These are phyloP conservation scores for Habrosyne pyritoides DNA, from an alignment of 2,888 invertebrate species.

Conservation along the genomic window DNA sequence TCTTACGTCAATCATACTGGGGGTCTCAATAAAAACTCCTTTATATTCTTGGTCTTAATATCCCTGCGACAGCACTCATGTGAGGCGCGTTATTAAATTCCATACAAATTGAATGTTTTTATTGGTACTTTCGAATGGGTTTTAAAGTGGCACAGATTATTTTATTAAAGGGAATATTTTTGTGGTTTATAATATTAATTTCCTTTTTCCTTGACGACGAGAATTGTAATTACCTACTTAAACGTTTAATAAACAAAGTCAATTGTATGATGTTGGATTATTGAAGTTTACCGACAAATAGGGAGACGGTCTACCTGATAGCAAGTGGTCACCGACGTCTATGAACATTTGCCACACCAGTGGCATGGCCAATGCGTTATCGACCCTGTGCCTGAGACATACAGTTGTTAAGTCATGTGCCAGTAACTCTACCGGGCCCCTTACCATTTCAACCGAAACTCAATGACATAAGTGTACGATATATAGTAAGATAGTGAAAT, in stretches of 20 bases:
- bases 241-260: too few relatives aligned
- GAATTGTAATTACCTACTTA: not conserved
- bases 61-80: not conserved
- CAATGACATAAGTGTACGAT: not conserved
- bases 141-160: not conserved
- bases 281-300: too few relatives aligned
- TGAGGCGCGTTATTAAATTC: not conserved
- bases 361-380: too few relatives aligned
- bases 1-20: conserved; percentile 2
- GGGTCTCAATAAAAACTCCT: not conserved
- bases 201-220: not conserved
- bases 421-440: too few relatives aligned
- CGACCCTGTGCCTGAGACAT: too few relatives aligned
- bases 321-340: too few relatives aligned
- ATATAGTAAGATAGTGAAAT: too few relatives aligned
- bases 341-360: too few relatives aligned
- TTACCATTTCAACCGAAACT: too few relatives aligned
- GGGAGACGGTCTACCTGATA: too few relatives aligned
- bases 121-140: not conserved
- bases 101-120: conserved; percentile 1
- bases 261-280: too few relatives aligned
- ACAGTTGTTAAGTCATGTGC: too few relatives aligned
- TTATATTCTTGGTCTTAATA: not conserved
- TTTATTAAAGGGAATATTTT: not conserved
- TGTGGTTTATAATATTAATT: not conserved